A percentile compares a stretch with the other conserved stretches of the same genome.
Evolutionary conservation across 1,140 invertebrate genomes (phyloP).

Genomic region (Dendrolimus kikuchii): DNA sequence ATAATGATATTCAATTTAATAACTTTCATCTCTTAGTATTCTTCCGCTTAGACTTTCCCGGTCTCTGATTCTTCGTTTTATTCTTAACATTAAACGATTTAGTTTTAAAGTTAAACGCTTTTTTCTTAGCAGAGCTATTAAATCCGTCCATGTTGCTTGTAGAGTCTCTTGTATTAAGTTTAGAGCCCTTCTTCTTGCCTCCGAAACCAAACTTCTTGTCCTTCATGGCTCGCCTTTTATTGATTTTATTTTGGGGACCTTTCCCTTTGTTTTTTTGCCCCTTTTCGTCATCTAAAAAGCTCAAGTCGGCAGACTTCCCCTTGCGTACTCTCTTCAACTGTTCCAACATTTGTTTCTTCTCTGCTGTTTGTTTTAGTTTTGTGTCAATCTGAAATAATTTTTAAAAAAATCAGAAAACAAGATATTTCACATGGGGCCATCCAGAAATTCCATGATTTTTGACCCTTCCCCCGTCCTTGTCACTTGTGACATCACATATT

Average conservation of each 20-base stretch:
- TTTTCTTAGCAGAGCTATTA: constrained; percentile 64
- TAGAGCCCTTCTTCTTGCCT: constrained; percentile 93
- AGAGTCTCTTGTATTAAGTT: constrained; percentile 90
- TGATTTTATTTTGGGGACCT: constrained; percentile 61
- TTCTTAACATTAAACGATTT: constrained; percentile 50
- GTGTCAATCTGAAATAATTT: constrained; percentile 81
- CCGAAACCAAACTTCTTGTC: constrained; percentile 96
- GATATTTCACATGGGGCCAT: neutral
- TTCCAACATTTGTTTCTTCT: constrained; percentile 86
- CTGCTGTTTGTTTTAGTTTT: constrained; percentile 82
- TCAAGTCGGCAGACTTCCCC: constrained; percentile 83
- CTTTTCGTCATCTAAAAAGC: constrained; percentile 88
- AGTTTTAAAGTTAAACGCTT: constrained; percentile 45
- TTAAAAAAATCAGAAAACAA: constrained; percentile 7
- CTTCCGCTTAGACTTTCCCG: constrained; percentile 76
- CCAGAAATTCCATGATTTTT: too few relatives aligned
- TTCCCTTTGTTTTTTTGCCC: constrained; percentile 67
- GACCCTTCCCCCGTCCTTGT: too few relatives aligned
- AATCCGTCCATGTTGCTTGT: constrained; percentile 78
- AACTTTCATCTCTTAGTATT: constrained; percentile 71
- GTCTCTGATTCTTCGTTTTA: constrained; percentile 65
- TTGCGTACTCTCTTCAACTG: constrained; percentile 90
- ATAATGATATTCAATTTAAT: constrained; percentile 5
- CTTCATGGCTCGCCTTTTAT: constrained; percentile 79
- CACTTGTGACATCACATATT: too few relatives aligned